phyloP scores from a whole-genome alignment of 2,888 invertebrate genomes.

The Gryllus longicercus region DNA sequence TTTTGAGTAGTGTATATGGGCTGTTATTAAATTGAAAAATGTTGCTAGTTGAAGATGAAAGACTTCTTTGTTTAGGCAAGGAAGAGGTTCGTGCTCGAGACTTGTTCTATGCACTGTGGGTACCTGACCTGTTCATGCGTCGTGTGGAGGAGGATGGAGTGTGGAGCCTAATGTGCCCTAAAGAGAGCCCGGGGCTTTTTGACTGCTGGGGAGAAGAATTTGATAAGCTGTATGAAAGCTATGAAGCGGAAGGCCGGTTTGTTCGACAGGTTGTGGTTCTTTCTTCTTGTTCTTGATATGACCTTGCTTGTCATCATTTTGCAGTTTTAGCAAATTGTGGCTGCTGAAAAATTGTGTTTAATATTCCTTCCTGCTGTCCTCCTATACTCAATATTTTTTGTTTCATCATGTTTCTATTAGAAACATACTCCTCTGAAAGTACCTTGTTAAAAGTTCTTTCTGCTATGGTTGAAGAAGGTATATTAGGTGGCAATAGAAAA shows the following conservation, averaged over 20 bases:
- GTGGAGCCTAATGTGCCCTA: conserved; percentile 98
- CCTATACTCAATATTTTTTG: too few relatives aligned
- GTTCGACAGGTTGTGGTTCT: conserved; percentile 49
- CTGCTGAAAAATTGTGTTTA: too few relatives aligned
- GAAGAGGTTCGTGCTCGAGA: conserved; percentile 93
- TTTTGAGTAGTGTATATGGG: too few relatives aligned
- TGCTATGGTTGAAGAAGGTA: too few relatives aligned
- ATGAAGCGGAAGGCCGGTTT: conserved; percentile 76
- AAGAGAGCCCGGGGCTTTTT: conserved; percentile 82
- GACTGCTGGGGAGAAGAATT: conserved; percentile 96
- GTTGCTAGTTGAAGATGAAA: too few relatives aligned
- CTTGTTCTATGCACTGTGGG: conserved; percentile 95
- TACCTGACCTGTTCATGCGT: conserved; percentile 97
- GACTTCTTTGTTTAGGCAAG: conserved; percentile 55
- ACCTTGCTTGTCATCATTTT: not conserved
- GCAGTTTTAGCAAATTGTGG: too few relatives aligned
- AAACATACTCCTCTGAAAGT: too few relatives aligned
- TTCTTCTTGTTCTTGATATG: not conserved
- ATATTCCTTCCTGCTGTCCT: too few relatives aligned
- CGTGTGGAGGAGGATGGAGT: conserved; percentile 77
- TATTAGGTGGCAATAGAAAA: too few relatives aligned
- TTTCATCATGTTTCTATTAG: too few relatives aligned
- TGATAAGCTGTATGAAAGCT: conserved; percentile 75
- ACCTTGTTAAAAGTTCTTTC: too few relatives aligned
- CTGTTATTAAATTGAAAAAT: too few relatives aligned